Base-by-base conservation (phyloP, 1,140 invertebrate species). In the Venustaconcha ellipsiformis region DNA sequence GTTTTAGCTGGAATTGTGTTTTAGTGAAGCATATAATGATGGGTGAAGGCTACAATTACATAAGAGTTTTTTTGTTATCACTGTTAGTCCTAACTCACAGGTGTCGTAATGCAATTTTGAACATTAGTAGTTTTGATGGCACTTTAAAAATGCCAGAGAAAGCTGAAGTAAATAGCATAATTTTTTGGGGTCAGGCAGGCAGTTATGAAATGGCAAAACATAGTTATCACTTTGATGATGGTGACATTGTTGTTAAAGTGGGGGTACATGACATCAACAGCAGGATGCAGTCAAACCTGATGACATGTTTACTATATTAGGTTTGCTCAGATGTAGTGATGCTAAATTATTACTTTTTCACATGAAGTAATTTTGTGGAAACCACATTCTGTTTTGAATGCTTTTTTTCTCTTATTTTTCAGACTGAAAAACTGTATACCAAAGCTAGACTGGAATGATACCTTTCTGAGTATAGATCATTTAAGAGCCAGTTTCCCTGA, bases 381-480 rank as follows among this genome's bases (percentile, higher is more conserved):
- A 11, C 18, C 18, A n/a, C 18, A 62, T n/a, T n/a, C 59, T 62
- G 8, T 8, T n/a, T 23, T 62, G 59, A n/a, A 62, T 68, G 14
- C 6, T 56, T 15, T 55, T 12, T 56, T 37, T 6, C 26, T 37
- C 76, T 80, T 78, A 74, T 78, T 74, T 83, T 87, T 65, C 80
- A 94, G 94, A 86, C 95, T 98, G 93, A 89, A 92, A 2, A 94
- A 95, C 89, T 93, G 94, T 86, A 93, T 95, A 60, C 80, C 92
- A 1, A 94, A 92, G 2, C 91, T 99, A 88, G 96, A 99, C 90
- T 99, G 99, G 88, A 99, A 99, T 88, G 99, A 99, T 88, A 99
- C 99, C 0, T 99, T 99, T 85, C 91, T 99, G 65, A 93, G 96
- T 82, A 94, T 95, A 84, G 93, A 97, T 64, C 99, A 99, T 90